phyloP scores from a whole-genome alignment of 2,888 invertebrate species.

The Asteroscopus sphinx region DNA sequence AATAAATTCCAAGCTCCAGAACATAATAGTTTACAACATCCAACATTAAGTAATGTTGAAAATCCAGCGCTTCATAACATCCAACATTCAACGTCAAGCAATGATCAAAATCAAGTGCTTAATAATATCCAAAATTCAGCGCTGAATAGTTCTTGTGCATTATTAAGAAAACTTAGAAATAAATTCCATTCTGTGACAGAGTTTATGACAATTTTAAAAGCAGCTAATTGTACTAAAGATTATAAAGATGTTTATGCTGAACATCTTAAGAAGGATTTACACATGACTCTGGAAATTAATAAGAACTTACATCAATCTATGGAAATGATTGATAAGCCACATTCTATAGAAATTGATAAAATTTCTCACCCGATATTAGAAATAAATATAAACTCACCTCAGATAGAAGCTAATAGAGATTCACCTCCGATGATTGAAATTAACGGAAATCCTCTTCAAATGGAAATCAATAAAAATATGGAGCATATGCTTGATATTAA shows the following conservation, averaged over 20 bases:
- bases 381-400: constrained; percentile 30
- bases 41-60: no score
- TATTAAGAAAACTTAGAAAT: constrained; percentile 18
- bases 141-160: constrained; percentile 20
- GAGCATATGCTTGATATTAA: neutral
- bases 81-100: no score
- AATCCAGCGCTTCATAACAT: no score
- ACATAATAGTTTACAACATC: no score
- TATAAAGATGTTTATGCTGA: neutral
- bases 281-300: constrained; percentile 3
- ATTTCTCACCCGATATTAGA: constrained; percentile 29
- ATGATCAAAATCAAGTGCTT: no score
- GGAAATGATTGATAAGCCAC: constrained; percentile 4
- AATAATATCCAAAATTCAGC: neutral
- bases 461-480: constrained; percentile 3
- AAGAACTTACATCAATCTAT: constrained; percentile 1
- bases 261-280: neutral
- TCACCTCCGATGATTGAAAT: constrained; percentile 12
- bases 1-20: no score
- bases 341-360: constrained; percentile 16
- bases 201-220: constrained; percentile 18
- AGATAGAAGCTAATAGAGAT: constrained; percentile 1
- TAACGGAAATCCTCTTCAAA: constrained; percentile 8
- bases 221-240: constrained; percentile 22
- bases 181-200: constrained; percentile 24